Conservation (phyloP, 2,797 vertebrate genomes). For the Ciconia nigra region DNA sequence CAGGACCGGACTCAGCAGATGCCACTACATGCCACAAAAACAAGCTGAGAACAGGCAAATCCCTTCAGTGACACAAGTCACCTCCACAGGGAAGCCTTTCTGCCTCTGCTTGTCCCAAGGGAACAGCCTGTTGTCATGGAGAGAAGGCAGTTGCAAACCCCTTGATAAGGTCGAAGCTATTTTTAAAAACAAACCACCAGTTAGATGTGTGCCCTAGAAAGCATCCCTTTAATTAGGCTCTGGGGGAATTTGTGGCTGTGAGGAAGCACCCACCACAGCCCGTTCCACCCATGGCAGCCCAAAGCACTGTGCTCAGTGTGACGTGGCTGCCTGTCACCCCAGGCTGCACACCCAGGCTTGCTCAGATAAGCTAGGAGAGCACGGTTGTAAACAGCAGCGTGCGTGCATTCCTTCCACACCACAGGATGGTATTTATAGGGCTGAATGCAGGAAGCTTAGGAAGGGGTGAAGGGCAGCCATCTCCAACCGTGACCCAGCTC, state of each 20-base stretch:
- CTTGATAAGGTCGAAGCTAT: neutral
- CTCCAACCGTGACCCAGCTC: neutral
- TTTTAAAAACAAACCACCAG: neutral
- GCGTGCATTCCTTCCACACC: neutral
- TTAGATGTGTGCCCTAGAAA: constrained; percentile 26
- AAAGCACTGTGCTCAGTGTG: constrained; percentile 30
- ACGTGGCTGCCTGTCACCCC: constrained; percentile 31
- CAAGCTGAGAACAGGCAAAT: neutral
- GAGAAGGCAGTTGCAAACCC: neutral
- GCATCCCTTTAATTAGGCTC: constrained; percentile 10
- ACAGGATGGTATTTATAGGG: neutral
- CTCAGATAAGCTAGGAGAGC: constrained; percentile 17
- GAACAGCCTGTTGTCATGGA: neutral
- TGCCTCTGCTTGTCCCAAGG: neutral
- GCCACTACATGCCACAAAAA: neutral
- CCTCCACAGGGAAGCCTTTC: neutral
- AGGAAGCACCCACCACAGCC: neutral
- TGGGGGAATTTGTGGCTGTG: neutral
- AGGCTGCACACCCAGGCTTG: neutral
- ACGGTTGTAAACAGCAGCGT: neutral
- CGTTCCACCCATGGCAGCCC: neutral
- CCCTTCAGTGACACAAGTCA: neutral
- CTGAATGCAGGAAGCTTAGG: neutral
- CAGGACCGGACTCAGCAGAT: neutral
- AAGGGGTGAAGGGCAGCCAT: neutral